These are phyloP conservation scores for Pygoscelis adeliae DNA, from an alignment of 2,113 vertebrate species.

Conservation along the genomic window DNA sequence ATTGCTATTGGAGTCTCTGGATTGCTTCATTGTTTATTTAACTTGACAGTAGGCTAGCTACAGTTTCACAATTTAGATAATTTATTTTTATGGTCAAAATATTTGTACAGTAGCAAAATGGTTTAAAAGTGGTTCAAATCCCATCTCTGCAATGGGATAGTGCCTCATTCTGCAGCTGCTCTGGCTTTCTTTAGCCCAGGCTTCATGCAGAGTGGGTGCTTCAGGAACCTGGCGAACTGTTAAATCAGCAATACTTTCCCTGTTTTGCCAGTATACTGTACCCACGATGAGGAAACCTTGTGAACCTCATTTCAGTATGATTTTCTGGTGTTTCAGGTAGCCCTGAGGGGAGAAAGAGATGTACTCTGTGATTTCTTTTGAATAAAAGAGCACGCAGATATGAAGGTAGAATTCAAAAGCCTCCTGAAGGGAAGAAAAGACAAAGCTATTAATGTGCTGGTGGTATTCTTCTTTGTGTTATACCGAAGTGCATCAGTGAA, in stretches of 20 bases:
- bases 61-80: neutral
- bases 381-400: neutral
- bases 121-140: no score
- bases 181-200: neutral
- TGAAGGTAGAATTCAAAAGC: neutral
- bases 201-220: neutral
- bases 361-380: neutral
- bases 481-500: neutral
- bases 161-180: neutral
- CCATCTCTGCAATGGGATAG: neutral
- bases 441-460: neutral
- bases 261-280: neutral
- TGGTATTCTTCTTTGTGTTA: neutral
- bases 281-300: neutral
- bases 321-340: neutral
- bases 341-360: neutral
- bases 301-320: neutral
- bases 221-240: neutral
- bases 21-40: conserved; percentile 9
- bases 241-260: neutral
- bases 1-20: neutral
- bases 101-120: neutral
- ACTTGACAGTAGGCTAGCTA: neutral
- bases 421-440: neutral
- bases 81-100: conserved; percentile 40